A percentile compares a stretch with the other conserved stretches of the same genome.
phyloP scores from a whole-genome alignment of 2,888 invertebrate species.

The Cephalotes varians region DNA sequence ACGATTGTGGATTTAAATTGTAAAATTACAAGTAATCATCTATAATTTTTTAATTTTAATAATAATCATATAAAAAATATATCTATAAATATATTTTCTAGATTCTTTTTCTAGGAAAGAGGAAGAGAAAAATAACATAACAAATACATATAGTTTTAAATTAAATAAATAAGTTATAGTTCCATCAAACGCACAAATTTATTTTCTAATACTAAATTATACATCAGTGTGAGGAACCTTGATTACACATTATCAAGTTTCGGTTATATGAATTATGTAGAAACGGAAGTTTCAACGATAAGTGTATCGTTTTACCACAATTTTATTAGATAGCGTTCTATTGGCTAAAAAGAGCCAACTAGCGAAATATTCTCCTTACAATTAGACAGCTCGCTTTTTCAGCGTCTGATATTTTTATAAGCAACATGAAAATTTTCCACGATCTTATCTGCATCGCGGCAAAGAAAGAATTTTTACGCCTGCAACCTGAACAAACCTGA shows the following conservation, averaged over 20 bases:
- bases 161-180: background rate
- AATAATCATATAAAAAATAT: background rate
- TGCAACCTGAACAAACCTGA: background rate
- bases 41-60: background rate
- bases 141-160: background rate
- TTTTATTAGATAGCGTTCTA: background rate
- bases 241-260: background rate
- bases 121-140: background rate
- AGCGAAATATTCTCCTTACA: constrained; percentile 9
- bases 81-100: background rate
- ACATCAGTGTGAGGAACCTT: background rate
- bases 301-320: background rate
- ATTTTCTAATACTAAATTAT: background rate
- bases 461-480: background rate
- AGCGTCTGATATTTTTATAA: constrained; percentile 17
- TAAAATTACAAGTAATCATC: background rate
- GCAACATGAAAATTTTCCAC: background rate
- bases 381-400: background rate
- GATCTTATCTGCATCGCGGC: background rate
- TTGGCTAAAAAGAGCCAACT: background rate
- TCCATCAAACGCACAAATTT: background rate
- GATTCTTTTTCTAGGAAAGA: background rate
- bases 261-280: background rate
- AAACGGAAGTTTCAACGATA: background rate
- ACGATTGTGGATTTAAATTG: background rate